A percentile compares a stretch with the other conserved stretches of the same genome.
Conservation (phyloP, 1,140 invertebrate genomes). For the Zaprionus gabonicus region DNA sequence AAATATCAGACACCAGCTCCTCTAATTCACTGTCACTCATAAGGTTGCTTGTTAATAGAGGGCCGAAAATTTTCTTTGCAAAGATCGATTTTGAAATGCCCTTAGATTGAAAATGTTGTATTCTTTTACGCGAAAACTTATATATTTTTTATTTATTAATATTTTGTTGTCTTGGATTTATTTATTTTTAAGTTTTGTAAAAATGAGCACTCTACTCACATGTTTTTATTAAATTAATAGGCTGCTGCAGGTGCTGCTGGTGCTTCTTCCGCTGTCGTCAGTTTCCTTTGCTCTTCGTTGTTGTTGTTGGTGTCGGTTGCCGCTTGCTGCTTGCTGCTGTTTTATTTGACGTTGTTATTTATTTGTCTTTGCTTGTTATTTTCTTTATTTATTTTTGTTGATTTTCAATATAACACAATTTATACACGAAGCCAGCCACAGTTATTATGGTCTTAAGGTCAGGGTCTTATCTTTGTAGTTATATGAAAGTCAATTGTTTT, state of each 20-base stretch:
- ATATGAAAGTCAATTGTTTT: too few species aligned
- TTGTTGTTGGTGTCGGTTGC: background rate
- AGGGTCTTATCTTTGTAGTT: too few species aligned
- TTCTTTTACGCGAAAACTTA: background rate
- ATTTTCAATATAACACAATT: too few species aligned
- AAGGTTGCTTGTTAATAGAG: background rate
- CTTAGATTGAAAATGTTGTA: background rate
- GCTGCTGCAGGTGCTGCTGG: background rate
- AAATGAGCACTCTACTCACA: background rate
- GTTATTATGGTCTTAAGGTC: too few species aligned
- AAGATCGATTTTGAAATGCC: background rate
- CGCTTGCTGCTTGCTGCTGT: background rate
- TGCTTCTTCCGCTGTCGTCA: background rate
- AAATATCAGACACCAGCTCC: slow-evolving; percentile 1
- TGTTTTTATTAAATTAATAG: background rate
- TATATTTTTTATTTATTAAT: background rate
- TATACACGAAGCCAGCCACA: too few species aligned
- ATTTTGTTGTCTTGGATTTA: background rate
- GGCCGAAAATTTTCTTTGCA: background rate
- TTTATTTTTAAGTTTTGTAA: background rate
- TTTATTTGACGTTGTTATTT: background rate
- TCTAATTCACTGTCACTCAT: background rate
- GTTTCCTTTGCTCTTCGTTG: background rate
- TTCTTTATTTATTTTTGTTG: background rate
- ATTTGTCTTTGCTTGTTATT: background rate